Evolutionary conservation across 1,140 invertebrate species (phyloP), one percentile per base, ranked within the genome.

Genomic region (Zaprionus gabonicus): DNA sequence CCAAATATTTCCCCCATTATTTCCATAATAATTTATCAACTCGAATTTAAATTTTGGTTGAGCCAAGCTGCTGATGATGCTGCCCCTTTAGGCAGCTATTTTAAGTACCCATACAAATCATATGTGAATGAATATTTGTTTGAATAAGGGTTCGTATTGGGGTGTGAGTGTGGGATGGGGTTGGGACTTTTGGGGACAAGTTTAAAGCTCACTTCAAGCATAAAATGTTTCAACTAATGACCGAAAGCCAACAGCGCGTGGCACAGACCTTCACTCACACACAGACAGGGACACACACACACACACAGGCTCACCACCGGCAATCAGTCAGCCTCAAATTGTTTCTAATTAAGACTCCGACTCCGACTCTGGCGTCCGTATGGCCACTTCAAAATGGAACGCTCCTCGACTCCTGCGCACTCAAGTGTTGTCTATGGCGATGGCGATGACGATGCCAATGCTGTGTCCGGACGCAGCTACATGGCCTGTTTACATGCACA

Each of bases 281-380:
- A 69, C 62, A 38, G 6, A 64, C 44, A 31, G 4, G 13, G 51
- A 55, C 12, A 55, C 63, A 56, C n/a, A 6, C 64, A 36, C 55
- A 58, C 28, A 46, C 12, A 81, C 15, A 60, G 15, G 23, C 53
- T 46, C 12, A 38, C 59, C 70, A 77, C 69, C 59, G 64, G 81
- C 84, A 83, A 88, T 86, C 84, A 83, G 84, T 78, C 81, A 76
- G 84, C 78, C 81, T 75, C 84, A 87, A 87, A 83, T 83, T 83
- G 84, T 81, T 87, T 84, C 83, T 87, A 87, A 87, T 88, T 88
- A 87, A 81, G 84, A 75, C 62, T 75, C 64, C 75, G 69, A 65
- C 23, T 23, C 23, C 23, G 23, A 23, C 44, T 68, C 68, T 28
- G n/a, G 23, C 41, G 38, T 58, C 46, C 56, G 63, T 49, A 53